phyloP scores from a whole-genome alignment of 2,888 invertebrate genomes.

The Ennomos erosarius region DNA sequence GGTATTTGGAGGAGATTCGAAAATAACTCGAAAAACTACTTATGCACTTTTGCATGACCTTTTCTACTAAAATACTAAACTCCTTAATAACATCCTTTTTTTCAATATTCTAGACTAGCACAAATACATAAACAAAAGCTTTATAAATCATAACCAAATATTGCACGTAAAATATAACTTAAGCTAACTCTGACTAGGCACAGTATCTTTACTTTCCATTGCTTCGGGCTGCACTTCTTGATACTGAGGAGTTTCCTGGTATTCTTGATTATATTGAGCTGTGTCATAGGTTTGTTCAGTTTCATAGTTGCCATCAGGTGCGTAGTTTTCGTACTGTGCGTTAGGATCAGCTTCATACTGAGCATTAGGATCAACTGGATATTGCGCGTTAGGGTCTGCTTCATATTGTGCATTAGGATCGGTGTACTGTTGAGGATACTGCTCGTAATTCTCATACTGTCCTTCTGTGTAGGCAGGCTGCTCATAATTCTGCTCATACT shows the following conservation, averaged over 20 bases:
- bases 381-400: conserved; percentile 54
- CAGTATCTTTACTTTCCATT: conserved; percentile 55
- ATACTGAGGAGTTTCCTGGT: conserved; percentile 38
- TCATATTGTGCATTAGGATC: conserved; percentile 44
- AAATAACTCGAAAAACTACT: no score
- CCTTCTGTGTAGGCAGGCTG: conserved; percentile 58
- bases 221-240: conserved; percentile 36
- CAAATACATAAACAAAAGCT: conserved; percentile 50
- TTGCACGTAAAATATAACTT: conserved; percentile 63
- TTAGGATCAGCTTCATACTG: conserved; percentile 61
- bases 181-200: conserved; percentile 69
- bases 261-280: conserved; percentile 54
- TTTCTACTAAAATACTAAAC: neutral
- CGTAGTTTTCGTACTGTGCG: conserved; percentile 64
- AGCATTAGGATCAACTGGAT: conserved; percentile 55
- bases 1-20: no score
- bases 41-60: conserved; percentile 32
- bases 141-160: conserved; percentile 56
- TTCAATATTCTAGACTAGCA: conserved; percentile 42
- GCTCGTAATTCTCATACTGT: conserved; percentile 67
- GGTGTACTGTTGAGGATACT: conserved; percentile 60
- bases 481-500: conserved; percentile 51
- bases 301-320: conserved; percentile 61
- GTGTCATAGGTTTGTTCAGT: conserved; percentile 60
- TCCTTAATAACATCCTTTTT: neutral